Conservation (phyloP, 2,888 invertebrate genomes). For the Schizotus pectinicornis region DNA sequence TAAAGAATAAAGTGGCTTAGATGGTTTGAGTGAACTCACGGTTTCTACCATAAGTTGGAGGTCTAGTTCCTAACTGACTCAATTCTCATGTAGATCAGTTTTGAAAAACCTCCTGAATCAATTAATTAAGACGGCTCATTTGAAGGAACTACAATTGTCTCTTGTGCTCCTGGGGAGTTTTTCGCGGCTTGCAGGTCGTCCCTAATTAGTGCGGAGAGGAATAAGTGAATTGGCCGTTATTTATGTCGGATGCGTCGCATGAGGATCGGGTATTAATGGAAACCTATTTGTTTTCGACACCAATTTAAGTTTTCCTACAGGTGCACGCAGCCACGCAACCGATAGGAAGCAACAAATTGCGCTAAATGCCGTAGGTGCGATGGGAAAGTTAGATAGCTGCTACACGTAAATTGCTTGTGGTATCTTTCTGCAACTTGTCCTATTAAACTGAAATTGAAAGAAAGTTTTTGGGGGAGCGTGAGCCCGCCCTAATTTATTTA, state of each 20-base stretch:
- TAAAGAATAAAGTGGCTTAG: too few species aligned
- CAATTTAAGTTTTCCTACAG: slow-evolving; percentile 15
- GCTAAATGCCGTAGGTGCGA: slow-evolving; percentile 7
- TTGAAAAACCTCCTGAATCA: too few species aligned
- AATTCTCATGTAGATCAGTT: too few species aligned
- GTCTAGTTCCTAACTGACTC: too few species aligned
- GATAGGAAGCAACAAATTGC: slow-evolving; percentile 21
- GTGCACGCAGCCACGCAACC: neutral
- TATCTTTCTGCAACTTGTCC: slow-evolving; percentile 35
- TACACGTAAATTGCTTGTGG: slow-evolving; percentile 32
- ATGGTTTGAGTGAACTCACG: too few species aligned
- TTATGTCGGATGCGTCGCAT: neutral
- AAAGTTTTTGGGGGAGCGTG: slow-evolving; percentile 18
- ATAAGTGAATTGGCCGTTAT: slow-evolving; percentile 1
- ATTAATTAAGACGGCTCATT: too few species aligned
- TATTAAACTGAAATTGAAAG: slow-evolving; percentile 35
- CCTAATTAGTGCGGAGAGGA: slow-evolving; percentile 6
- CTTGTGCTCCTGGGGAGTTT: too few species aligned
- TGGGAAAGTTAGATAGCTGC: slow-evolving; percentile 22
- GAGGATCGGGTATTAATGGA: slow-evolving; percentile 8
- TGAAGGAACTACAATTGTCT: too few species aligned
- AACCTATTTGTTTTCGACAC: slow-evolving; percentile 4
- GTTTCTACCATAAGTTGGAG: too few species aligned
- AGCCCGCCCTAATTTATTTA: slow-evolving; percentile 9
- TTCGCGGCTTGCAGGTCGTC: slow-evolving; percentile 1